A percentile compares a stretch with the other conserved stretches of the same genome.
These are phyloP conservation scores for Echiichthys vipera DNA, from an alignment of 2,797 vertebrate genomes.

Conservation along the genomic window DNA sequence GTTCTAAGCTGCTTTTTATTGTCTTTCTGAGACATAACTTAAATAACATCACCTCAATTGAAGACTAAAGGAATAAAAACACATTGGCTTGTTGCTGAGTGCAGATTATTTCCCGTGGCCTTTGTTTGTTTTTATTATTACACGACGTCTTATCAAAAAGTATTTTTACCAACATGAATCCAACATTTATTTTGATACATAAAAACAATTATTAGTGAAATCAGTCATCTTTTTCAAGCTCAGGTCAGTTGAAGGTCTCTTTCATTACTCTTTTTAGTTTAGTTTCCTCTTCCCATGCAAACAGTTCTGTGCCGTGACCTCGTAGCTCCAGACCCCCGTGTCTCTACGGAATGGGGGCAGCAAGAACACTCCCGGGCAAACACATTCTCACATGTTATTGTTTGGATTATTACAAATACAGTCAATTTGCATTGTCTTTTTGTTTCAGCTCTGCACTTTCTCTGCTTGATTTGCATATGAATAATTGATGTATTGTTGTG, in stretches of 20 bases:
- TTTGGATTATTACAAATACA: constrained; percentile 9
- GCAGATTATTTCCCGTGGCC: background rate
- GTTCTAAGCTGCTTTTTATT: background rate
- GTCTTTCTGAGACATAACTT: too few relatives aligned
- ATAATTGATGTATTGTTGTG: background rate
- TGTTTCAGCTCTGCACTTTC: background rate
- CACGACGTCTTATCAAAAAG: background rate
- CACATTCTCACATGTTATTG: constrained; percentile 12
- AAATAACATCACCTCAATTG: background rate
- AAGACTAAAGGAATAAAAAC: background rate
- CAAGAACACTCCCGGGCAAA: constrained; percentile 44
- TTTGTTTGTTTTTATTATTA: background rate
- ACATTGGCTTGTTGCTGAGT: background rate
- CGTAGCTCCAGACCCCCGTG: constrained; percentile 19
- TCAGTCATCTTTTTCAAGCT: background rate
- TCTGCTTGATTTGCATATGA: constrained; percentile 11
- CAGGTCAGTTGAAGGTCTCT: background rate
- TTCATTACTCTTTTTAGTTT: background rate
- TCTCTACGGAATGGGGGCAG: constrained; percentile 55
- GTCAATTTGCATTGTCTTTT: background rate
- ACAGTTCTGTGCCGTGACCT: constrained; percentile 26
- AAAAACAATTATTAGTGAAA: background rate
- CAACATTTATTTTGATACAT: background rate
- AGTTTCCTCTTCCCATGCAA: constrained; percentile 32
- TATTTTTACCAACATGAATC: background rate